Base-by-base conservation (phyloP, 2,888 invertebrate species). In the Mactromeris polynyma region DNA sequence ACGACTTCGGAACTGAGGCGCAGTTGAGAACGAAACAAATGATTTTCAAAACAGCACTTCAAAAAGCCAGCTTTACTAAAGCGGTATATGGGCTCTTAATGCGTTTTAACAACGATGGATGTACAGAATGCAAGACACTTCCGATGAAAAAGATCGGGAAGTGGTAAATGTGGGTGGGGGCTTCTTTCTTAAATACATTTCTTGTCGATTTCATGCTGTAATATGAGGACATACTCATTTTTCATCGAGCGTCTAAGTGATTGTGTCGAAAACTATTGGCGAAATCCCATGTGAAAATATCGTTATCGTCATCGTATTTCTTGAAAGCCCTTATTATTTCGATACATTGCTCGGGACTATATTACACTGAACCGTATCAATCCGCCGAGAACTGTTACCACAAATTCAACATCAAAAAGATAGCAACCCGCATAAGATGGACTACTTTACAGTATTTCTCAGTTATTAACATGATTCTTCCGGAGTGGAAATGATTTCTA, bases 401-500 rank as follows among this genome's bases (percentile, higher is more conserved):
- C 42, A 33, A n/a, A 51, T 33, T 54, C 78, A 26, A 84, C 46
- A 84, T 84, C 33, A 84, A 77, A 84, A 77, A 78, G 84, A 84
- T 84, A 84, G 31, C 51, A n/a, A 51, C 84, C 84, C 77, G 84
- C 84, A 84, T 84, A 77, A 77, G 38, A 78, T 78, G 46, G 54
- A 77, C 51, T 54, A 78, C 7, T 51, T 73, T 38, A n/a, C 46
- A 40, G 7, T 14, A 46, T 79, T 78, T 40, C 42, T 26, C 26
- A n/a, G 46, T 42, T 40, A 42, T 42, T 79, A 26, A 42, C 26
- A 42, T 54, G 81, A 33, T 46, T 31, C 46, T 77, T n/a, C 21
- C 42, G 26, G 19, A 42, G n/a, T 79, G 40, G 33, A 83, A 31
- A 73, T 86, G 84, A 83, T 84, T 87, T 82, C 88, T 69, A 85